phyloP scores from a whole-genome alignment of 2,888 invertebrate species.

The Acleris laterana region DNA sequence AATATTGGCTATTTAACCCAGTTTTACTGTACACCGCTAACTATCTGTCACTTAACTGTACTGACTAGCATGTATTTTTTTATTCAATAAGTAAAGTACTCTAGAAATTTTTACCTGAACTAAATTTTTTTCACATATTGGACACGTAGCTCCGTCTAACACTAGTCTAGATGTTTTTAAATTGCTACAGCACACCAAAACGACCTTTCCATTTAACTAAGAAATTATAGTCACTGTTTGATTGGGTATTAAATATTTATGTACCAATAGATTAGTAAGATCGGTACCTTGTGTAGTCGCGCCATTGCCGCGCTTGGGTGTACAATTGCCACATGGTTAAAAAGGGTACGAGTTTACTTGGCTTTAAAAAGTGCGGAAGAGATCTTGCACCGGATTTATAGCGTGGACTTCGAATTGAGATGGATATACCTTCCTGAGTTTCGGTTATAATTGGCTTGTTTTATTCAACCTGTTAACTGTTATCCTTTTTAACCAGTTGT shows the following conservation, averaged over 20 bases:
- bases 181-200: slow-evolving; percentile 68
- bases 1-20: slow-evolving; percentile 26
- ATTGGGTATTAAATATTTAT: slow-evolving; percentile 50
- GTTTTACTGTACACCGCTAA: slow-evolving; percentile 27
- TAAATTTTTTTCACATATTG: slow-evolving; percentile 43
- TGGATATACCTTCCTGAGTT: too few relatives aligned
- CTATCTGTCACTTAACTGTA: slow-evolving; percentile 55
- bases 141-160: slow-evolving; percentile 54
- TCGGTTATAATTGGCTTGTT: not conserved
- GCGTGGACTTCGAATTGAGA: not conserved
- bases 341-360: slow-evolving; percentile 11
- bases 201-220: slow-evolving; percentile 65
- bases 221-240: slow-evolving; percentile 57
- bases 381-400: too few relatives aligned
- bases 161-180: slow-evolving; percentile 59
- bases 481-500: slow-evolving; percentile 8
- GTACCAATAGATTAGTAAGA: slow-evolving; percentile 37
- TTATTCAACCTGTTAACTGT: not conserved
- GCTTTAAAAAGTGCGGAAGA: not conserved
- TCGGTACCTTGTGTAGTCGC: slow-evolving; percentile 40
- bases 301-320: slow-evolving; percentile 50
- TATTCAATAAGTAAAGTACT: slow-evolving; percentile 48
- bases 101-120: slow-evolving; percentile 33
- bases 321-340: slow-evolving; percentile 50
- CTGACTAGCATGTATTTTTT: slow-evolving; percentile 67